A percentile compares a stretch with the other conserved stretches of the same genome.
Conservation (phyloP, 1,140 invertebrate species). For the Ylistrum balloti region DNA sequence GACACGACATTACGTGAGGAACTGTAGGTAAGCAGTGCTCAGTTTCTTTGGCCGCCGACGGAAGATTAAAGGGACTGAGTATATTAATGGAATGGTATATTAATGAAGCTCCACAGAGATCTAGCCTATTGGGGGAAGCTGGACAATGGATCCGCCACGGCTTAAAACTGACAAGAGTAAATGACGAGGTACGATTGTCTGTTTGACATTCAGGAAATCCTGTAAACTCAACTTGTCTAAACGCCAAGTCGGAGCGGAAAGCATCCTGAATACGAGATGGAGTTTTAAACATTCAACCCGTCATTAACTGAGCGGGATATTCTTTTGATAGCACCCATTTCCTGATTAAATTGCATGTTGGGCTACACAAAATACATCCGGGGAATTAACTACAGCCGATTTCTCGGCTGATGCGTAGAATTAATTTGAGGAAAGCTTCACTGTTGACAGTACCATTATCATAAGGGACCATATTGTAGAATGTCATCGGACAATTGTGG, state of each 20-base stretch:
- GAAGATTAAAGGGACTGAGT: not conserved
- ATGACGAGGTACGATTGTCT: conserved; percentile 32
- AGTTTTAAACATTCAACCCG: conserved; percentile 38
- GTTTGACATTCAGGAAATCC: conserved; percentile 33
- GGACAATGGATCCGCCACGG: not conserved
- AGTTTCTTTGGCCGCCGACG: not conserved
- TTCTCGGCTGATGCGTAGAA: conserved; percentile 37
- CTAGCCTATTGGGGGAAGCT: not conserved
- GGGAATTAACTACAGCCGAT: conserved; percentile 32
- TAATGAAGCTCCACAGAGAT: not conserved
- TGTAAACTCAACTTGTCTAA: conserved; percentile 8
- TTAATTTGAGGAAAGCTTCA: conserved; percentile 10
- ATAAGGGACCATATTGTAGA: conserved; percentile 25
- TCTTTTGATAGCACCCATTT: conserved; percentile 38
- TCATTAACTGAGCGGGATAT: conserved; percentile 33
- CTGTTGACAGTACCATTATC: conserved; percentile 18
- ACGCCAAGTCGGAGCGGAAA: conserved; percentile 36
- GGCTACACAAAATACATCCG: conserved; percentile 33
- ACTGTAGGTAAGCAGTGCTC: not conserved
- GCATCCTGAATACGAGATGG: conserved; percentile 31
- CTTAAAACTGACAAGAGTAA: conserved; percentile 30
- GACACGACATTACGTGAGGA: not conserved
- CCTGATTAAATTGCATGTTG: conserved; percentile 38
- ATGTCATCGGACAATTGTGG: not conserved
- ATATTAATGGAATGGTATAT: conserved; percentile 40